Evolutionary conservation across 2,797 vertebrate species (phyloP).

Genomic region (Notolabrus celidotus): DNA sequence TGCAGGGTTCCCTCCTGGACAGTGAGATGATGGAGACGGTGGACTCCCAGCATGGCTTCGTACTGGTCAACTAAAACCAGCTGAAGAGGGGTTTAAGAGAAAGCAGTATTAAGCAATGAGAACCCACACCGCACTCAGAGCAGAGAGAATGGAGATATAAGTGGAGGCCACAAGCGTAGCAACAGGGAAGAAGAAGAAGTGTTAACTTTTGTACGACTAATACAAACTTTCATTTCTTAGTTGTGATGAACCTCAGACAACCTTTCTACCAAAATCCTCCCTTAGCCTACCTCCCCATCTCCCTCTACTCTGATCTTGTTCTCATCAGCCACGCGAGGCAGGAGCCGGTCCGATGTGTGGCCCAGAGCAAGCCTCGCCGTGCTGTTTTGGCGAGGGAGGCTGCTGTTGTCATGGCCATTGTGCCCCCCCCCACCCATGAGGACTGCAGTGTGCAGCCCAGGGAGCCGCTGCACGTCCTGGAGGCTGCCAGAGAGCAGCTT

Average conservation of each 20-base stretch:
- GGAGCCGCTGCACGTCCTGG: conserved; percentile 27
- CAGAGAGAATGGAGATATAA: conserved; percentile 66
- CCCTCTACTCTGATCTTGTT: conserved; percentile 63
- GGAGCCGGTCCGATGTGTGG: conserved; percentile 43
- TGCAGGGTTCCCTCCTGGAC: conserved; percentile 90
- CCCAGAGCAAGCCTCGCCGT: conserved; percentile 21
- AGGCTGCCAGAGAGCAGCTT: conserved; percentile 45
- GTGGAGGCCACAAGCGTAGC: conserved; percentile 68
- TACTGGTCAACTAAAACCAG: conserved; percentile 92
- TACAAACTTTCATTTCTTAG: conserved; percentile 73
- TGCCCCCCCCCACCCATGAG: not conserved
- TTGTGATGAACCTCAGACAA: conserved; percentile 71
- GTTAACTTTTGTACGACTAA: conserved; percentile 69
- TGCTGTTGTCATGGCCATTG: conserved; percentile 23
- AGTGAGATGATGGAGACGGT: conserved; percentile 99
- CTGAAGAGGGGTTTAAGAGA: conserved; percentile 27
- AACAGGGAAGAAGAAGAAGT: conserved; percentile 70
- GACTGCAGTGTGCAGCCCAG: conserved; percentile 36
- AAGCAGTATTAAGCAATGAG: conserved; percentile 78
- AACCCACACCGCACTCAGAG: conserved; percentile 60
- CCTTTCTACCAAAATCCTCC: conserved; percentile 77
- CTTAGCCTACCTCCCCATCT: conserved; percentile 76
- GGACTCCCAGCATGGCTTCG: conserved; percentile 96
- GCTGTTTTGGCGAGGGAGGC: conserved; percentile 25
- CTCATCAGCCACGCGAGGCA: conserved; percentile 50